phyloP scores from a whole-genome alignment of 2,113 vertebrate genomes.

The Eulemur rufifrons region DNA sequence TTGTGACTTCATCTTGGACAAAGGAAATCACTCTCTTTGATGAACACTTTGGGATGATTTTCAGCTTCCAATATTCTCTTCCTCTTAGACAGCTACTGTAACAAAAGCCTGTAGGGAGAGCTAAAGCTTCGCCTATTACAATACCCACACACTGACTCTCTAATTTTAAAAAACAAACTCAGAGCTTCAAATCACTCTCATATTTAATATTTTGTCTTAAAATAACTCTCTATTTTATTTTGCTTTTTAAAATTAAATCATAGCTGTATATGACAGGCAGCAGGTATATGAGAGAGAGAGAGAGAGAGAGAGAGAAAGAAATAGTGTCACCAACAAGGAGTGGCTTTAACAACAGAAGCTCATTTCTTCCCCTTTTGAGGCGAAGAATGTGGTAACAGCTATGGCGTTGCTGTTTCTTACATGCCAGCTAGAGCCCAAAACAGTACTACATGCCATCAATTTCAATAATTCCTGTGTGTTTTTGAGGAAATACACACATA shows the following conservation, averaged over 20 bases:
- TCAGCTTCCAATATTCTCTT: constrained; percentile 4
- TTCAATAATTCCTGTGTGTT: not conserved
- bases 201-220: constrained; percentile 32
- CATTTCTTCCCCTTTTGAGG: not conserved
- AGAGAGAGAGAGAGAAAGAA: not conserved
- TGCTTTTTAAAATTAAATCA: not conserved
- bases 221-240: not conserved
- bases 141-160: not conserved
- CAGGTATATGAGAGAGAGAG: not conserved
- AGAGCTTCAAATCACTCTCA: not conserved
- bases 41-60: constrained; percentile 23
- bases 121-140: constrained; percentile 65
- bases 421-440: not conserved
- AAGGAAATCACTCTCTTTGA: constrained; percentile 63
- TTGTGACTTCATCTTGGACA: constrained; percentile 55
- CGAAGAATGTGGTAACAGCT: fast-evolving
- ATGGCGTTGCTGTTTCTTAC: fast-evolving
- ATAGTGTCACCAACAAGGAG: not conserved
- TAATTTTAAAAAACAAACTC: not conserved
- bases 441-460: not conserved
- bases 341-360: not conserved
- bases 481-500: not conserved
- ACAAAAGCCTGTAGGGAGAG: constrained; percentile 76
- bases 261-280: not conserved
- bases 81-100: constrained; percentile 39